Percentiles rank a stretch among this genome's conserved stretches.
These are phyloP conservation scores for Eristalis pertinax DNA, from an alignment of 2,888 invertebrate species.

Conservation along the genomic window DNA sequence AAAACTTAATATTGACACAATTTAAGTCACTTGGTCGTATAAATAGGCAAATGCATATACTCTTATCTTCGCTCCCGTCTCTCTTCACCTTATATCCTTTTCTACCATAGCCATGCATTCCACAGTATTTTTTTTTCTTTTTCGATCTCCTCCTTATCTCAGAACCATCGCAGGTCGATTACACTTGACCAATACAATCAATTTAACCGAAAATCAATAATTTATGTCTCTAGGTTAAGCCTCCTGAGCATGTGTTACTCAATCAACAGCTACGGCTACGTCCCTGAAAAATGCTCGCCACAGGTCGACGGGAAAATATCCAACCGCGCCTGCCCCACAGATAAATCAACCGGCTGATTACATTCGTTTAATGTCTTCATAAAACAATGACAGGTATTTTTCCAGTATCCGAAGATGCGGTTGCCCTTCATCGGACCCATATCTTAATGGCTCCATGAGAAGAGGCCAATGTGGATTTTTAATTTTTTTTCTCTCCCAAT, in stretches of 20 bases:
- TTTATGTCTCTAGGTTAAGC: constrained; percentile 70
- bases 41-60: neutral
- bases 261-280: constrained; percentile 57
- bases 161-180: constrained; percentile 46
- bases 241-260: constrained; percentile 70
- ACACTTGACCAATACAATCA: constrained; percentile 67
- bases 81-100: neutral
- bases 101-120: neutral
- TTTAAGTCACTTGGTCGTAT: too few relatives aligned
- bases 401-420: constrained; percentile 20
- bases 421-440: constrained; percentile 41
- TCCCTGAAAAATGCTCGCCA: constrained; percentile 19
- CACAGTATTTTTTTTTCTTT: neutral
- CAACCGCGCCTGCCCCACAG: constrained; percentile 58
- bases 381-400: constrained; percentile 72
- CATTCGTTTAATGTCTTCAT: constrained; percentile 73
- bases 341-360: constrained; percentile 69
- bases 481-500: constrained; percentile 30
- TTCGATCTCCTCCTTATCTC: neutral
- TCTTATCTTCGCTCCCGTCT: neutral
- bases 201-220: constrained; percentile 68
- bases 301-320: constrained; percentile 44
- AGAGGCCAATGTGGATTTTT: constrained; percentile 46
- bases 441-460: constrained; percentile 57
- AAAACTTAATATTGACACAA: too few relatives aligned